Evolutionary conservation across 53 echinoderm and acorn worm species (phyloP).

Genomic region (Astropecten irregularis): DNA sequence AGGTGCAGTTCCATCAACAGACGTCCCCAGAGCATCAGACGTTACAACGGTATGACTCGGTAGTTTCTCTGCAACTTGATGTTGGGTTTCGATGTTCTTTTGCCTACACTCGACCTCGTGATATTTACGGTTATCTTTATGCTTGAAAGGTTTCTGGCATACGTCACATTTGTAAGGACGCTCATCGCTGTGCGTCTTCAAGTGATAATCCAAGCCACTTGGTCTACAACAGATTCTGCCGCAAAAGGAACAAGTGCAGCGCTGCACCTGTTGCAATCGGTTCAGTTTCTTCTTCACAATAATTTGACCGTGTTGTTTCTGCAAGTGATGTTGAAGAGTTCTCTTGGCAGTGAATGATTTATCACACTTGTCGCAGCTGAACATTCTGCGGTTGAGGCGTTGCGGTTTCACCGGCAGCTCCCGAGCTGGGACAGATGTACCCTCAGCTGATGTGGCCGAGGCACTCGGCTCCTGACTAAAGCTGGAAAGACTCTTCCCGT

Average conservation of each 20-base stretch:
- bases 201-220: background rate
- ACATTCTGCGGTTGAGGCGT: too few species aligned
- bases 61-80: too few species aligned
- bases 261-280: too few species aligned
- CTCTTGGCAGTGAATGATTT: background rate
- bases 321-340: background rate
- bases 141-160: background rate
- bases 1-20: too few species aligned
- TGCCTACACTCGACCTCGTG: too few species aligned
- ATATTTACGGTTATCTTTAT: background rate
- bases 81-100: too few species aligned
- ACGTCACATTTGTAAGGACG: slow-evolving; percentile 5
- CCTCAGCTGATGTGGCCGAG: background rate
- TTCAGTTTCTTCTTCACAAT: background rate
- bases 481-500: too few species aligned
- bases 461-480: too few species aligned
- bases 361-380: background rate
- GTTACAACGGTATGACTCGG: too few species aligned
- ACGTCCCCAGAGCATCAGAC: too few species aligned
- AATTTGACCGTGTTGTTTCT: background rate
- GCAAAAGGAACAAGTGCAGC: background rate
- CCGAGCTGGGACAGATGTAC: background rate
- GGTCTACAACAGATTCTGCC: background rate
- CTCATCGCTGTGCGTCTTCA: background rate
- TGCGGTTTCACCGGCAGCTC: background rate